Conservation (phyloP, 2,888 invertebrate species). For the Thumatha senex region DNA sequence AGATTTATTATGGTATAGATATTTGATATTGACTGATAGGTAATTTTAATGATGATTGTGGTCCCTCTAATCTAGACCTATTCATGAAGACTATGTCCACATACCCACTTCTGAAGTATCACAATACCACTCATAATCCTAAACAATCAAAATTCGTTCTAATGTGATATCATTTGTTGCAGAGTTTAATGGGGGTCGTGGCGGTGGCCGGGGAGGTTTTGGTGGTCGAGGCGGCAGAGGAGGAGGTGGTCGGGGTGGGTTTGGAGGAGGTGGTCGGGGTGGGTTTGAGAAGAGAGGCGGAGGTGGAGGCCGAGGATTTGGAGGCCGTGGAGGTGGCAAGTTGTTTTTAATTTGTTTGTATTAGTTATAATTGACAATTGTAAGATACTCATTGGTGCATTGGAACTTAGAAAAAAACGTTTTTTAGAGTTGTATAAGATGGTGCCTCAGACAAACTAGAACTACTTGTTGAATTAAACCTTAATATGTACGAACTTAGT, state of each 20-base stretch:
- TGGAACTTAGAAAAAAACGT: too few relatives aligned
- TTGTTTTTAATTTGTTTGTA: neutral
- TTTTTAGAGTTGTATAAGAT: too few relatives aligned
- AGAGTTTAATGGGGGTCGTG: slow-evolving; percentile 68
- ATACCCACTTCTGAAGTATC: slow-evolving; percentile 76
- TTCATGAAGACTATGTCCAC: slow-evolving; percentile 80
- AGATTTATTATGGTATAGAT: too few relatives aligned
- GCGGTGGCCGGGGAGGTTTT: slow-evolving; percentile 61
- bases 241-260: slow-evolving; percentile 47
- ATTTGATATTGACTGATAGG: too few relatives aligned
- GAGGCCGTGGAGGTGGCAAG: slow-evolving; percentile 52
- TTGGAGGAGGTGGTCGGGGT: slow-evolving; percentile 55
- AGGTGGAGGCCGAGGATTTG: slow-evolving; percentile 54
- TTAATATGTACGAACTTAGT: too few relatives aligned
- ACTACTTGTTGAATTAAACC: too few relatives aligned
- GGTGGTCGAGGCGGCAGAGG: slow-evolving; percentile 71
- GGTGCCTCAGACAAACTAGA: too few relatives aligned
- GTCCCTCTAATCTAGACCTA: slow-evolving; percentile 82
- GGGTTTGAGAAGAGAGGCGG: slow-evolving; percentile 50
- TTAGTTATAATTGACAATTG: too few relatives aligned
- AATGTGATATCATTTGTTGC: slow-evolving; percentile 3
- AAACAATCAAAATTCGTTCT: neutral
- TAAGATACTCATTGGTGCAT: too few relatives aligned
- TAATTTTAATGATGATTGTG: slow-evolving; percentile 66
- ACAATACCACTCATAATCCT: too few relatives aligned